phyloP scores from a whole-genome alignment of 1,140 invertebrate genomes.

The Eumeta japonica region DNA sequence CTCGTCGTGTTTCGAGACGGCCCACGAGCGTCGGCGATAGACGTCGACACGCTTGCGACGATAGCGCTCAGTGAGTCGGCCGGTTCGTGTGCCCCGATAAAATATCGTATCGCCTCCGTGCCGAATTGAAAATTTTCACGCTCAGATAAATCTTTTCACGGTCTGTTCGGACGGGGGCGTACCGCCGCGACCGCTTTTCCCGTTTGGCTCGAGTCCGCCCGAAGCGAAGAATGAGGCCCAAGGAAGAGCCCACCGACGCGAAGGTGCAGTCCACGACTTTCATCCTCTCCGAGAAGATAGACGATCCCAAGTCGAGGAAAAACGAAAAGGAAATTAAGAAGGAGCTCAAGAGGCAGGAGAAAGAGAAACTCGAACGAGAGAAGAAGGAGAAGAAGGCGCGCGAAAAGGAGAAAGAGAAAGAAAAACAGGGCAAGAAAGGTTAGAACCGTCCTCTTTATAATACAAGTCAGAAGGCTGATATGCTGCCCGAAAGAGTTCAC shows the following conservation, averaged over 20 bases:
- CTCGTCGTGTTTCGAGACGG: slow-evolving; percentile 20
- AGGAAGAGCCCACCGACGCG: slow-evolving; percentile 44
- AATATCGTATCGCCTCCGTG: slow-evolving; percentile 25
- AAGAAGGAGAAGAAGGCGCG: slow-evolving; percentile 55
- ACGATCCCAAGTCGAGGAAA: slow-evolving; percentile 52
- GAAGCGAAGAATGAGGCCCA: slow-evolving; percentile 50
- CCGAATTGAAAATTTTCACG: slow-evolving; percentile 32
- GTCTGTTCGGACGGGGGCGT: slow-evolving; percentile 38
- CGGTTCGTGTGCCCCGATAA: slow-evolving; percentile 23
- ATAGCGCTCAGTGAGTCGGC: slow-evolving; percentile 29
- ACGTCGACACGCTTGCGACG: slow-evolving; percentile 33
- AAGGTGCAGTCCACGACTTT: slow-evolving; percentile 50
- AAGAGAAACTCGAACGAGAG: slow-evolving; percentile 52
- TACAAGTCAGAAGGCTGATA: no score
- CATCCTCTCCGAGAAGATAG: slow-evolving; percentile 56
- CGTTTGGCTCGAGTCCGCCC: no score
- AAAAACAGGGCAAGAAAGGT: slow-evolving; percentile 58
- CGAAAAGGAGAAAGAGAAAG: slow-evolving; percentile 53
- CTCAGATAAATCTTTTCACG: slow-evolving; percentile 22
- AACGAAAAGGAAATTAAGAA: slow-evolving; percentile 57
- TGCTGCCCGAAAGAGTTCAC: no score
- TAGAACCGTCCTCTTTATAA: no score
- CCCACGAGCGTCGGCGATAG: slow-evolving; percentile 40
- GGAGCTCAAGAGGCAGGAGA: slow-evolving; percentile 52
- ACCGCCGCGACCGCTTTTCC: no score